Evolutionary conservation across 2,113 vertebrate species (phyloP).

Genomic region (Silurus glanis): DNA sequence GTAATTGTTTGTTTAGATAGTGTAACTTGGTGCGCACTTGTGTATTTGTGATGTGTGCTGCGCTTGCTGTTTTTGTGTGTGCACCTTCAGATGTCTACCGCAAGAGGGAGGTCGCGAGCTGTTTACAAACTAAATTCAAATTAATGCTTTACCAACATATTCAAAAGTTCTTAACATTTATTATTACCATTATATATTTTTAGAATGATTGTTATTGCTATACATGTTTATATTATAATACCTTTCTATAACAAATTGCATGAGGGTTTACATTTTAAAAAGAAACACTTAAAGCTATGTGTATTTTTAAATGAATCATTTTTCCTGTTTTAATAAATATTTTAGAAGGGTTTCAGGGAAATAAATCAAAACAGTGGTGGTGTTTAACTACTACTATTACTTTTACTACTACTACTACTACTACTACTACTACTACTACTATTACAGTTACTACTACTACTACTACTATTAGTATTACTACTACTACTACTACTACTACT

Average conservation of each 20-base stretch:
- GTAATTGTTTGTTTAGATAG: background rate
- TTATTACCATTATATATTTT: background rate
- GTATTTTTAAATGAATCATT: too few species aligned
- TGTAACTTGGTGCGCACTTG: background rate
- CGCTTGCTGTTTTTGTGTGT: background rate
- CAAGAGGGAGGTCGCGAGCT: slow-evolving; percentile 21
- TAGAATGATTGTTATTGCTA: background rate
- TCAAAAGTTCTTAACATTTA: background rate
- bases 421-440: background rate
- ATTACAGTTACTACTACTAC: background rate
- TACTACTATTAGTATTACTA: too few species aligned
- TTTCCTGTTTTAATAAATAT: background rate
- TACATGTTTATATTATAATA: background rate
- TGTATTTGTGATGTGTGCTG: background rate
- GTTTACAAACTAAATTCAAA: background rate
- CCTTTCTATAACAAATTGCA: background rate
- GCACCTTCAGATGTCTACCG: background rate
- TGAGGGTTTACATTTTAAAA: background rate
- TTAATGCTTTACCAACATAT: background rate
- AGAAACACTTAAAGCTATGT: background rate
- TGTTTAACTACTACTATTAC: background rate
- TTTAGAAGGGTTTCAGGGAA: background rate
- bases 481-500: background rate
- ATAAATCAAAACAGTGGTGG: background rate
- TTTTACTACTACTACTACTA: background rate